phyloP scores from a whole-genome alignment of 2,113 vertebrate genomes.

The Porphyrio hochstetteri region DNA sequence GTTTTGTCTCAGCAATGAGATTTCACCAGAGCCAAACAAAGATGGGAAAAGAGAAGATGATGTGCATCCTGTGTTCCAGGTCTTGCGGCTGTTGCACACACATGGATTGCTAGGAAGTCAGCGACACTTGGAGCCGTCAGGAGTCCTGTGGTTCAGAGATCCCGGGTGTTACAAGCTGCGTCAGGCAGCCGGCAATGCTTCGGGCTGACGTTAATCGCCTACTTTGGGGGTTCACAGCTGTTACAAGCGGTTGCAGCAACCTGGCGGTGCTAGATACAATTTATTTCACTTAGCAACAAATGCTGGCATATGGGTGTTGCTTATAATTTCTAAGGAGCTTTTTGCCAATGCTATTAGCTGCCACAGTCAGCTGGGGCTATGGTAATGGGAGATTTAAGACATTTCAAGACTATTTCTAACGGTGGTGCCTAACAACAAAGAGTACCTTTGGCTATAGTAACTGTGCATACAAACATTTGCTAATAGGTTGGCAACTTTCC shows the following conservation, averaged over 20 bases:
- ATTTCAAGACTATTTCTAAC: background rate
- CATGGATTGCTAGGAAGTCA: background rate
- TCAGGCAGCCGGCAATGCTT: background rate
- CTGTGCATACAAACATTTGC: background rate
- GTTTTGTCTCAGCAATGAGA: background rate
- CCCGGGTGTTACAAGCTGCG: background rate
- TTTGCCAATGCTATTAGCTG: background rate
- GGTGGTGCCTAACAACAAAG: background rate
- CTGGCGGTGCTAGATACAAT: background rate
- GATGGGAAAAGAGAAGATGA: background rate
- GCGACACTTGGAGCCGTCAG: background rate
- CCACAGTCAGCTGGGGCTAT: background rate
- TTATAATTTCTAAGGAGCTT: constrained; percentile 15
- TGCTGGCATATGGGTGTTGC: background rate
- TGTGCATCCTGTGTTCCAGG: background rate
- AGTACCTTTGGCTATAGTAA: background rate
- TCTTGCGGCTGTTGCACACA: background rate
- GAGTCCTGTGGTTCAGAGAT: background rate
- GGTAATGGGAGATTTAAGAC: background rate
- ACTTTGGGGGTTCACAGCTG: constrained; percentile 36
- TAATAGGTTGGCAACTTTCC: background rate
- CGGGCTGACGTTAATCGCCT: background rate
- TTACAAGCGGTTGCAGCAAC: background rate
- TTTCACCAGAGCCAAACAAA: background rate
- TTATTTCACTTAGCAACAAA: constrained; percentile 54